Base-by-base conservation (phyloP, 2,113 vertebrate species). In the Psittacula cyanocephala region DNA sequence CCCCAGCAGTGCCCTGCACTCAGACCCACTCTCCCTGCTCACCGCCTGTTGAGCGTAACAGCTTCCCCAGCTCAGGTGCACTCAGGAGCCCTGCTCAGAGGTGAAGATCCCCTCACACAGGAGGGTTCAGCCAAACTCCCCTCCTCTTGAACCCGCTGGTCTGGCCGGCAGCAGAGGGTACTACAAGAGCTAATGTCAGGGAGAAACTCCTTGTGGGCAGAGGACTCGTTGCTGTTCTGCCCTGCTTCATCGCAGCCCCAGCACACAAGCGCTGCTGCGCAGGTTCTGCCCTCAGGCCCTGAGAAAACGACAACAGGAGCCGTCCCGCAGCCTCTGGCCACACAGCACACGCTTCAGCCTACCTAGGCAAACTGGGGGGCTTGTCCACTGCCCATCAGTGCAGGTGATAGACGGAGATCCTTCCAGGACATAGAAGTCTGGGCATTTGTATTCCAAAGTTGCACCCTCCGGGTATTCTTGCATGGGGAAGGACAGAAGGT, bases 381-480 rank as follows among this genome's bases (percentile, higher is more conserved):
- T 35, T 55, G 96, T 60, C 96, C 95, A 97, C 60, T 79, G 77
- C 27, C 95, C 96, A 0, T 68, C 6, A 12, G 0, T 18, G 59
- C 96, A 96, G 8, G 7, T 87, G 46, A 96, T 91, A 20, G 3
- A 9, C 0, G 1, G 3, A 55, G 87, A 39, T 80, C 96, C 96
- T 79, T 96, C 2, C 79, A 97, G 24, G 29, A 7, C 1, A 0
- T 97, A 96, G 4, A 91, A 13, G n/a, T 3, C 2, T 0, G 88
- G 81, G 35, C 96, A 97, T n/a, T 86, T 90, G 80, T 97, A 97
- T 27, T 82, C 17, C 92, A 97, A 9, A n/a, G 4, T 52, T 33
- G 20, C 3, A 17, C 90, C 92, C 28, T 39, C 16, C 8, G 5
- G 4, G 47, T 96, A 96, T 46, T 96, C 84, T 46, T 16, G 7